Percentiles rank a stretch among this genome's conserved stretches.
Evolutionary conservation across 2,113 vertebrate species (phyloP).

Genomic region (Beaufortia kweichowensis): DNA sequence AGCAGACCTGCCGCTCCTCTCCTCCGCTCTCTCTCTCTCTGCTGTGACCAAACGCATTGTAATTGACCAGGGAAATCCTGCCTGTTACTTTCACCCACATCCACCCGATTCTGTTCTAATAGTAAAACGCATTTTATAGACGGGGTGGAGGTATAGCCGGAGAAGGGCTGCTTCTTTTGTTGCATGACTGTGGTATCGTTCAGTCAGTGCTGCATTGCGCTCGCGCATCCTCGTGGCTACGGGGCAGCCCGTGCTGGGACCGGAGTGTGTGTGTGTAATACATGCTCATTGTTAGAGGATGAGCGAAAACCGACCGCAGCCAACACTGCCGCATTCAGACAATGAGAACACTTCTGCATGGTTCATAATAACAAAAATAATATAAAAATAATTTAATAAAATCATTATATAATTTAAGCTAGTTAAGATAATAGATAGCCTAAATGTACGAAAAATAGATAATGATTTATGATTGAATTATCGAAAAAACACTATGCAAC

Average conservation of each 20-base stretch:
- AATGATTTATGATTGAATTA: not conserved
- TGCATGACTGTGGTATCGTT: conserved; percentile 18
- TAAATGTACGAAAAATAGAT: no score
- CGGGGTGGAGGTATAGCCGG: not conserved
- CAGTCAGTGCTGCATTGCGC: conserved; percentile 75
- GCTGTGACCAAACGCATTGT: not conserved
- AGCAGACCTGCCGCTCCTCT: not conserved
- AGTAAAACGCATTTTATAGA: not conserved
- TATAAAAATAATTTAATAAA: not conserved
- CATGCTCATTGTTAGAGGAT: conserved; percentile 41
- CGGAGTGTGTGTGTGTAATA: conserved; percentile 45
- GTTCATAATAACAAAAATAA: not conserved
- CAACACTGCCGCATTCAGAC: conserved; percentile 48
- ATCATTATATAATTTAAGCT: not conserved
- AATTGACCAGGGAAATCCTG: conserved; percentile 2
- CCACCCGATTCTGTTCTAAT: not conserved
- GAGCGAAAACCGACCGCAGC: conserved; percentile 4
- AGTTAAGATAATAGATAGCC: not conserved
- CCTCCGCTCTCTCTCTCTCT: not conserved
- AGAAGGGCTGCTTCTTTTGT: conserved; percentile 35
- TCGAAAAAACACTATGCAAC: no score
- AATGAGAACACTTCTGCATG: conserved; percentile 9
- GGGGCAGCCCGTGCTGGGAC: conserved; percentile 60
- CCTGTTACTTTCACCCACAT: not conserved
- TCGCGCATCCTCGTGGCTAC: conserved; percentile 54